Evolutionary conservation across 2,113 vertebrate genomes (phyloP), one percentile per base, ranked within the genome.

Genomic region (Seriola aureovittata): DNA sequence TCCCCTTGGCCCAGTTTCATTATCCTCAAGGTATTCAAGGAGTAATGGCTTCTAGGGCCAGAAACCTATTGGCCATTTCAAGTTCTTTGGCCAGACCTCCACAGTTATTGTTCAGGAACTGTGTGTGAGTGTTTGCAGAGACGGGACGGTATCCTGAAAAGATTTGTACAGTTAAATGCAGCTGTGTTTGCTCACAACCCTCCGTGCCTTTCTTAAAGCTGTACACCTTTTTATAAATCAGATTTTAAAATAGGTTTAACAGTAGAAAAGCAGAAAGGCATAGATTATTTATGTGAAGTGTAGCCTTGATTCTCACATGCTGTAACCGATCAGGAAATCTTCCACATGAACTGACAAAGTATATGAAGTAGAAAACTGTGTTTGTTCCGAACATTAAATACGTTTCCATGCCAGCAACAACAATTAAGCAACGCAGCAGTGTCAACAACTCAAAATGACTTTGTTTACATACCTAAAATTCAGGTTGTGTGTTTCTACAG

Each of bases 21-120:
- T 93, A 92, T 91, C 85, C 78, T 82, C 90, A 70, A 89, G 92
- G 88, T 94, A 93, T 93, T 93, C 92, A 92, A 70, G 82, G 63
- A 90, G 87, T 88, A 93, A 93, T 90, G 85, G 84, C 86, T 92
- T 86, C 82, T 77, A 58, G 82, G 82, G 88, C 86, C 81, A 85
- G 59, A 90, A 73, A 90, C 85, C 85, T 76, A 67, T 52, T 84
- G 92, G 85, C 79, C 92, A 88, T 90, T 94, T 92, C 83, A 86
- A 83, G 78, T 91, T 87, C 88, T 86, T 71, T 75, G 38, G 81
- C 48, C 69, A 79, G 83, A 68, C 63, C 57, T 87, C 70, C 38
- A 21, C 73, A 71, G 80, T 85, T 81, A 83, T 88, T 91, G 87
- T 86, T 85, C 79, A 74, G 62, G 81, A 71, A 68, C 77, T 68